Conservation (phyloP, 2,113 vertebrate species). For the Sphaerodactylus townsendi region DNA sequence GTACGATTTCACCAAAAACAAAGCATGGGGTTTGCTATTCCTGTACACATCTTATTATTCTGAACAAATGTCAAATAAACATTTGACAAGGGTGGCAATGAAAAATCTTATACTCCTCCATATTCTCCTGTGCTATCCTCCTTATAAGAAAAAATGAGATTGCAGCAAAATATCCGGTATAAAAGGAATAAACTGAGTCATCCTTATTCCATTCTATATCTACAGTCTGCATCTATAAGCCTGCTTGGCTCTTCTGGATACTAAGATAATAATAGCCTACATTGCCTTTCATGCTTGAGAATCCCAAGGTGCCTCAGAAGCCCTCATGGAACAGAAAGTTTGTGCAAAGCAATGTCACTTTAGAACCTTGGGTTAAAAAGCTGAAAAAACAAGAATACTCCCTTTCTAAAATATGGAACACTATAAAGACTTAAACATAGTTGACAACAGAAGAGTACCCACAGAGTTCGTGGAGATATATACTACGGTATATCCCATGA, state of each 20-base stretch:
- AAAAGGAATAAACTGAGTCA: background rate
- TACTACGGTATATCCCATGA: too few species aligned
- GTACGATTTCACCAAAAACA: background rate
- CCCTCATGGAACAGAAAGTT: background rate
- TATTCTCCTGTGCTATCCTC: background rate
- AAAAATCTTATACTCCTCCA: background rate
- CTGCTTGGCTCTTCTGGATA: background rate
- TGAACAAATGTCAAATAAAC: background rate
- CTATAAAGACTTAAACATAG: background rate
- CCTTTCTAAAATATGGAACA: background rate
- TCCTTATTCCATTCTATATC: slow-evolving; percentile 8
- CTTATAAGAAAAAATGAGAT: background rate
- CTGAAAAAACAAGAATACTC: background rate
- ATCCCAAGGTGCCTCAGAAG: background rate
- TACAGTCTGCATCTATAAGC: background rate
- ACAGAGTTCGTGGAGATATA: background rate
- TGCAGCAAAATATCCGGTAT: background rate
- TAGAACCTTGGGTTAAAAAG: background rate
- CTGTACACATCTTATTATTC: background rate
- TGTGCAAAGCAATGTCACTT: background rate
- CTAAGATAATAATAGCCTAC: background rate
- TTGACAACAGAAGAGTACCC: background rate
- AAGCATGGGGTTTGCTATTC: background rate
- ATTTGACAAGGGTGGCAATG: background rate
- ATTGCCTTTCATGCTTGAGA: background rate